A percentile compares a stretch with the other conserved stretches of the same genome.
These are phyloP conservation scores for Columbina picui DNA, from an alignment of 2,113 vertebrate genomes.

Conservation along the genomic window DNA sequence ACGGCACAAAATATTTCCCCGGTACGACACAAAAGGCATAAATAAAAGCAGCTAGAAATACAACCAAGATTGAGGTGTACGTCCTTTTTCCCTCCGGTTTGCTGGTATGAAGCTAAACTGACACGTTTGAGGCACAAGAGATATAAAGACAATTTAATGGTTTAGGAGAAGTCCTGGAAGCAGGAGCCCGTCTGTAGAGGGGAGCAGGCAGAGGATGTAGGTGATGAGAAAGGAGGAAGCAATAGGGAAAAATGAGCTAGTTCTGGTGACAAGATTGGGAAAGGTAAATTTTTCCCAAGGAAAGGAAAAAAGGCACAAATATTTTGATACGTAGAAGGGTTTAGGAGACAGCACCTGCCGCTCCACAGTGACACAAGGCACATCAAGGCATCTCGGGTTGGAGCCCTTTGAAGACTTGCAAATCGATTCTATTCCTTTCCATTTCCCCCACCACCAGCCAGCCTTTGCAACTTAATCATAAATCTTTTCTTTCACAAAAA, in stretches of 20 bases:
- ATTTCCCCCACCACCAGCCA: background rate
- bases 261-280: background rate
- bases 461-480: constrained; percentile 42
- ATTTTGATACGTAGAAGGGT: background rate
- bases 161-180: background rate
- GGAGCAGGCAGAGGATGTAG: background rate
- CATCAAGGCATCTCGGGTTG: background rate
- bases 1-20: rapidly evolving
- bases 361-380: background rate
- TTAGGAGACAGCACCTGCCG: background rate
- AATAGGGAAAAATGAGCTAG: rapidly evolving
- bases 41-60: background rate
- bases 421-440: background rate
- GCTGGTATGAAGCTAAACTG: background rate
- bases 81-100: background rate
- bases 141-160: rapidly evolving
- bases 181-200: background rate
- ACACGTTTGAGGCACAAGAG: rapidly evolving
- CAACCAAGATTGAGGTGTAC: too few species aligned
- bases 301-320: background rate
- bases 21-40: rapidly evolving
- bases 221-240: background rate
- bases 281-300: background rate
- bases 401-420: rapidly evolving
- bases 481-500: constrained; percentile 23